phyloP scores from a whole-genome alignment of 2,113 vertebrate genomes.

The Murina feae region DNA sequence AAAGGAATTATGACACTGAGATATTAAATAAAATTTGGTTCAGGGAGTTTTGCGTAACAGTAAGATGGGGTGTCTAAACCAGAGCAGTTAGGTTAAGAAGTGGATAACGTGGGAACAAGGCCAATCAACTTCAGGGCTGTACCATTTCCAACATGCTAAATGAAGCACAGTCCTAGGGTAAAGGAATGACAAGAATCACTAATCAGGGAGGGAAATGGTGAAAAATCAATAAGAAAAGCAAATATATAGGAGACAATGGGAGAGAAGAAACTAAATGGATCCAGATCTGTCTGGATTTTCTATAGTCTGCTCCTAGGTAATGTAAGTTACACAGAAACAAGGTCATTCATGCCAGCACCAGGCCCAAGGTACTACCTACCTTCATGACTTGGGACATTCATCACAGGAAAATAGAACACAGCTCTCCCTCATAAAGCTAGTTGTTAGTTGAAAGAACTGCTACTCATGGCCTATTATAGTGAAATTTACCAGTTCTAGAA shows the following conservation, averaged over 20 bases:
- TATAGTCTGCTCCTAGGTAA: background rate
- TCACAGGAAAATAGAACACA: background rate
- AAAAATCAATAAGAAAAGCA: background rate
- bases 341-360: background rate
- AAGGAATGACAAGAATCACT: background rate
- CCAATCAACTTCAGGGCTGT: background rate
- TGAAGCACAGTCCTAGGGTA: background rate
- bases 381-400: background rate
- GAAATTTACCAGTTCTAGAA: background rate
- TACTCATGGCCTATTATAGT: background rate
- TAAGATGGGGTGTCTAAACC: background rate
- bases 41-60: background rate
- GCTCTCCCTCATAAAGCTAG: background rate
- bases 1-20: background rate
- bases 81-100: background rate
- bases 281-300: background rate
- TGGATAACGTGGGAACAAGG: background rate
- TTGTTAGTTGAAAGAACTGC: background rate
- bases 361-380: background rate
- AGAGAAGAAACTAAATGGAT: background rate
- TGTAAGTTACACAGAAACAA: accelerated
- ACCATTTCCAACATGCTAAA: background rate
- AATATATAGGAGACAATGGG: background rate
- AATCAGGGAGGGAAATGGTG: background rate
- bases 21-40: background rate